Conservation (phyloP, 2,797 vertebrate species). For the Phrynocephalus vlangalii region DNA sequence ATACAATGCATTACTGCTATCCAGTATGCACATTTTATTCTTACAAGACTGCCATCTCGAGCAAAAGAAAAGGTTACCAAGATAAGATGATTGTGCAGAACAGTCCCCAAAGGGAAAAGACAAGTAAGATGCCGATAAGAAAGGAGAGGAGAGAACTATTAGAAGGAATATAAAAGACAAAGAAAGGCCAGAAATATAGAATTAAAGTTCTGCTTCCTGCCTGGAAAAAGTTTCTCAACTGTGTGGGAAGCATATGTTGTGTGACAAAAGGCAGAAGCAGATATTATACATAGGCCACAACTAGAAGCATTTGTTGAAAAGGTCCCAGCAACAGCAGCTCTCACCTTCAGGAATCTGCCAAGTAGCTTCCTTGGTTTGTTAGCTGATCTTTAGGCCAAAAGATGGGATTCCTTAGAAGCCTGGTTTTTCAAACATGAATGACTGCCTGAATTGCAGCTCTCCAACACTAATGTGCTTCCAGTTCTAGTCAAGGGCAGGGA, state of each 20-base stretch:
- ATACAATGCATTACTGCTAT: not conserved
- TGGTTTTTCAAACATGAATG: no score
- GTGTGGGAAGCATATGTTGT: not conserved
- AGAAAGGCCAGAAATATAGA: not conserved
- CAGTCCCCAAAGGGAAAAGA: not conserved
- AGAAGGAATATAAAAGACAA: not conserved
- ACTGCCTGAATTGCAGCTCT: no score
- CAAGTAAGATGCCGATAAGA: not conserved
- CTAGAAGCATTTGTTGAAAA: no score
- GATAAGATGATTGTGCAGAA: constrained; percentile 5
- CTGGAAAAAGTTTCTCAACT: not conserved
- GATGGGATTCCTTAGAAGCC: no score
- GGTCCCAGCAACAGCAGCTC: no score
- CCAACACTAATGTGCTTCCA: no score
- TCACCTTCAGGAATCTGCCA: no score
- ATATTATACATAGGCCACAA: no score
- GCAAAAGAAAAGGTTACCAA: constrained; percentile 11
- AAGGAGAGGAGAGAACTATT: not conserved
- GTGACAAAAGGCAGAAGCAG: no score
- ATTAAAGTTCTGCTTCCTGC: not conserved
- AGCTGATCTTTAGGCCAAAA: no score
- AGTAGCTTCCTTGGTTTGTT: no score
- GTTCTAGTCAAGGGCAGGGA: no score
- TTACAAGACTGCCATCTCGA: not conserved
- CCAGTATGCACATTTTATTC: not conserved